Percentiles rank a stretch among this genome's conserved stretches.
phyloP scores from a whole-genome alignment of 2,888 invertebrate genomes.

The Aleiodes alternator region DNA sequence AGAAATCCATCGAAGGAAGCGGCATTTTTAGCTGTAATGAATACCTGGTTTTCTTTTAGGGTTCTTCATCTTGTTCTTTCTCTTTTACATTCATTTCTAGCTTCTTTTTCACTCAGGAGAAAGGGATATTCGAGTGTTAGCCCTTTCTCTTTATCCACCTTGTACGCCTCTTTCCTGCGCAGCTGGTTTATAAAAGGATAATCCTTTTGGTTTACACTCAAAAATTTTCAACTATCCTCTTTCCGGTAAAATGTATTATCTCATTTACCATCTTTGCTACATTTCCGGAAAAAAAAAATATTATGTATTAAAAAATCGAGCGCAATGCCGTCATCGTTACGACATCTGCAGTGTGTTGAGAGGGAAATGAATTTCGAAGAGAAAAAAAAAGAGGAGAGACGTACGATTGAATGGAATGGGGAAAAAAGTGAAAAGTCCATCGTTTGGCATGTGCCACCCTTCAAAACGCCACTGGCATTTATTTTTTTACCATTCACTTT shows the following conservation, averaged over 20 bases:
- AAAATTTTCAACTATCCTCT: not conserved
- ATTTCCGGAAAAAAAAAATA: conserved; percentile 43
- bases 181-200: conserved; percentile 16
- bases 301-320: not conserved
- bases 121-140: conserved; percentile 53
- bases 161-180: conserved; percentile 31
- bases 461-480: not conserved
- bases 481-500: conserved; percentile 41
- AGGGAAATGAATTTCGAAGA: conserved; percentile 18
- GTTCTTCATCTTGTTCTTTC: conserved; percentile 20
- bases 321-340: conserved; percentile 20
- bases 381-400: conserved; percentile 24
- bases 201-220: conserved; percentile 1
- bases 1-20: conserved; percentile 37
- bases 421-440: conserved; percentile 31
- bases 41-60: conserved; percentile 29
- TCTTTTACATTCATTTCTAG: conserved; percentile 28
- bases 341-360: conserved; percentile 35
- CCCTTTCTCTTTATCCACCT: conserved; percentile 46
- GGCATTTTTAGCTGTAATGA: conserved; percentile 23
- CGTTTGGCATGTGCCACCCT: conserved; percentile 24
- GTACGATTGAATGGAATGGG: not conserved
- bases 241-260: conserved; percentile 13
- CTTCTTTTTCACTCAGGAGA: conserved; percentile 37
- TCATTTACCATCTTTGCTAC: conserved; percentile 30